Evolutionary conservation across 2,888 invertebrate genomes (phyloP), one percentile per base, ranked within the genome.

Genomic region (Meloe dianella): DNA sequence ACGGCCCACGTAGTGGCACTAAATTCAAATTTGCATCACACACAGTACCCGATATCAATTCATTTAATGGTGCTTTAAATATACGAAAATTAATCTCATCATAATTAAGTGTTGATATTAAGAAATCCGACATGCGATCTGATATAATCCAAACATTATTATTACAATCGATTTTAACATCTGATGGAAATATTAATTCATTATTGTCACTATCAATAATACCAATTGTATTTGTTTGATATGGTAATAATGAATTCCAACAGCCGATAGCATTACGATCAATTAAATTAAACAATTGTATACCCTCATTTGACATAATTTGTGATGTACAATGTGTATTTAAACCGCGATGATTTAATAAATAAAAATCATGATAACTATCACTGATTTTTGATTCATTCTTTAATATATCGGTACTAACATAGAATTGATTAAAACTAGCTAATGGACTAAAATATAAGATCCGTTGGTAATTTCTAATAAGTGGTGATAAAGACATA

Each of bases 211-310:
- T 89, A 73, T 92, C 94, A 1, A 90, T 89, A 7, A 93, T 80
- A 14, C 86, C 92, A 29, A 90, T 88, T 78, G 90, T 90, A 69
- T 89, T 86, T 0, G 90, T 87, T 20, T 87, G 85, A 73, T 90
- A 90, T 0, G 91, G 89, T 66, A 89, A 84, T 10, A 86, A 85
- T 0, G 89, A 89, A 62, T 91, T 91, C 93, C 94, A 94, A 79
- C 94, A 95, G 1, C 93, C 94, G 7, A 95, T 86, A 0, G 92
- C 91, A 77, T 94, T 94, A 79, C 90, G 91, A 80, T 93, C 93
- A 66, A 95, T 89, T 72, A 94, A 85, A 81, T 90, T 92, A 81
- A 90, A 94, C 65, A 93, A 87, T 82, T 93, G 89, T 1, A 94
- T 82, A 2, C 94, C 94, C 65, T 88, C 86, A 1, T 91, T 90